A percentile compares a stretch with the other conserved stretches of the same genome.
phyloP scores from a whole-genome alignment of 2,113 vertebrate species.

The Lasiurus borealis region DNA sequence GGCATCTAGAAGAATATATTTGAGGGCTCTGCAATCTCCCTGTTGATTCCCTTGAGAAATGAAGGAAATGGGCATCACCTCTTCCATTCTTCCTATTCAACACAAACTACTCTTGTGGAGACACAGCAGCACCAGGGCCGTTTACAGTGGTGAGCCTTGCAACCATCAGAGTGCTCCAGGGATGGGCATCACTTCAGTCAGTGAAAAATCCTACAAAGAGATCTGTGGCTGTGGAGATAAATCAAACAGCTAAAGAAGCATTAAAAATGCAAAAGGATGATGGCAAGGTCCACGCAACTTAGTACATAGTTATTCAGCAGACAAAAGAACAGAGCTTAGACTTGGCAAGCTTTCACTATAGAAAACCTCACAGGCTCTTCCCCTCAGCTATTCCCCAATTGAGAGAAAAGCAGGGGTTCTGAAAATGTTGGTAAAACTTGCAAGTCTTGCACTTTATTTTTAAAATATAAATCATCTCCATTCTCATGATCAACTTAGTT shows the following conservation, averaged over 20 bases:
- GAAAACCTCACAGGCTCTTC: constrained; percentile 26
- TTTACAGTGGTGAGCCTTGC: constrained; percentile 46
- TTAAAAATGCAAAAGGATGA: constrained; percentile 74
- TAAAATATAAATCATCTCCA: not conserved
- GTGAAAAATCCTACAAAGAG: constrained; percentile 77
- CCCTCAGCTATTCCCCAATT: constrained; percentile 23
- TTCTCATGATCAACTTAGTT: not conserved
- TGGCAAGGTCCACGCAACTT: constrained; percentile 70
- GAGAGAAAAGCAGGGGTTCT: constrained; percentile 8
- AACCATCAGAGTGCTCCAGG: constrained; percentile 73
- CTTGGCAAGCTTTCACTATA: constrained; percentile 53
- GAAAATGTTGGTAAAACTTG: constrained; percentile 46
- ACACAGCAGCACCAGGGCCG: constrained; percentile 20
- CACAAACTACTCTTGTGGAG: constrained; percentile 69
- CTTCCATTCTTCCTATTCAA: constrained; percentile 70
- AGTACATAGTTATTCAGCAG: constrained; percentile 73
- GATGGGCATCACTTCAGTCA: constrained; percentile 80
- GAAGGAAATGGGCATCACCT: constrained; percentile 49
- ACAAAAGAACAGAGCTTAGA: constrained; percentile 74
- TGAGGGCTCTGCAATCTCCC: constrained; percentile 32
- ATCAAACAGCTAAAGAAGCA: constrained; percentile 79
- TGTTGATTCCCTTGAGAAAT: constrained; percentile 44
- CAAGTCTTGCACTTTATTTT: constrained; percentile 36
- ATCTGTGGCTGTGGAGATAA: constrained; percentile 81
- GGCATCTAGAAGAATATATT: constrained; percentile 18